These are phyloP conservation scores for Zingel zingel DNA, from an alignment of 2,113 vertebrate genomes.

Conservation along the genomic window DNA sequence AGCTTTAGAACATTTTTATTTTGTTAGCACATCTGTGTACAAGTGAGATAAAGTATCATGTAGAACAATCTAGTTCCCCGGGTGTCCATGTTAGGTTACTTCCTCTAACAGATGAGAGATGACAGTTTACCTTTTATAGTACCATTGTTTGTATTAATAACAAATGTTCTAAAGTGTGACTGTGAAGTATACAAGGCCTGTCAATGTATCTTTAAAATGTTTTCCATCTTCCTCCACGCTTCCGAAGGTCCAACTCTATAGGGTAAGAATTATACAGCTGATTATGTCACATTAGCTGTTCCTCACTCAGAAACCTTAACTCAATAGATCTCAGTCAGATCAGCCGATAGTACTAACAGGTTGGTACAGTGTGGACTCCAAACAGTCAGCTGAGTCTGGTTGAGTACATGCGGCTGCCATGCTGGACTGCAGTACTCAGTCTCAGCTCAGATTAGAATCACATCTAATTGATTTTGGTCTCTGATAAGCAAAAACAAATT, in stretches of 20 bases:
- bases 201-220: constrained; percentile 38
- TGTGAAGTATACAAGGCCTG: not conserved
- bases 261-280: constrained; percentile 87
- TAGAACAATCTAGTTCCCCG: not conserved
- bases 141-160: not conserved
- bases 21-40: not conserved
- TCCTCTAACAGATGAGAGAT: not conserved
- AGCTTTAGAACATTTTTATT: constrained; percentile 3
- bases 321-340: constrained; percentile 9
- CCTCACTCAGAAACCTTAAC: not conserved
- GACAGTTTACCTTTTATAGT: no score
- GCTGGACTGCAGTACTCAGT: not conserved
- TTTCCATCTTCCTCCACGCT: constrained; percentile 80
- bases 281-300: constrained; percentile 4
- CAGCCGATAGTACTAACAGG: constrained; percentile 21
- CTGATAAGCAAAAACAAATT: not conserved
- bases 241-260: constrained; percentile 91
- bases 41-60: not conserved
- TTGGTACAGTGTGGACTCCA: not conserved
- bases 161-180: constrained; percentile 4
- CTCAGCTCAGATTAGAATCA: constrained; percentile 16
- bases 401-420: not conserved
- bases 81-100: not conserved
- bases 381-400: constrained; percentile 24
- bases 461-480: constrained; percentile 11